Conservation (phyloP, 1,140 invertebrate genomes). For the Psix sp. region DNA sequence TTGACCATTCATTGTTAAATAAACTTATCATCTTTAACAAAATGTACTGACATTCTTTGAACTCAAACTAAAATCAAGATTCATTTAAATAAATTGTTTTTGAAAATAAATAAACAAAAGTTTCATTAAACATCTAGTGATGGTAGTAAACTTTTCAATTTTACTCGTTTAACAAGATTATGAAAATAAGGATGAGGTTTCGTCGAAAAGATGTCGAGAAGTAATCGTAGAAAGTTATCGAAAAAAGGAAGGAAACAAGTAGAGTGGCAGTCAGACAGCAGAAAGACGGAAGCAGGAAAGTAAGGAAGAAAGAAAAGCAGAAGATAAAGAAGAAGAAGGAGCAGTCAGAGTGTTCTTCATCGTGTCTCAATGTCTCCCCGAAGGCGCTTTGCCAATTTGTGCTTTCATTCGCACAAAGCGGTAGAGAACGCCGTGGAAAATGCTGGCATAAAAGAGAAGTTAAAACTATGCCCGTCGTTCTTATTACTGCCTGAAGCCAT, state of each 20-base stretch:
- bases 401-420: slow-evolving; percentile 77
- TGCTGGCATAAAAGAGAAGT: slow-evolving; percentile 77
- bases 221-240: slow-evolving; percentile 50
- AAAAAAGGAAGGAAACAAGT: slow-evolving; percentile 31
- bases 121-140: too few species aligned
- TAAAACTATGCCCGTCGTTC: slow-evolving; percentile 78
- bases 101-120: too few species aligned
- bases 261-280: slow-evolving; percentile 25
- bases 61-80: too few species aligned
- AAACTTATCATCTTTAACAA: too few species aligned
- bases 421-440: slow-evolving; percentile 68
- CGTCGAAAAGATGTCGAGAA: slow-evolving; percentile 19
- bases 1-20: too few species aligned
- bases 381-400: slow-evolving; percentile 76
- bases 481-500: slow-evolving; percentile 76
- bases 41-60: too few species aligned
- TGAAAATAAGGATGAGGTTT: too few species aligned
- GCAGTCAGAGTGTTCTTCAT: slow-evolving; percentile 59
- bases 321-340: slow-evolving; percentile 11
- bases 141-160: too few species aligned
- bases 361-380: slow-evolving; percentile 77
- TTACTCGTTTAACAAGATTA: too few species aligned
- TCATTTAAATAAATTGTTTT: too few species aligned
- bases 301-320: slow-evolving; percentile 19
- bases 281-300: slow-evolving; percentile 25